These are phyloP conservation scores for Leptobrachium leishanense DNA, from an alignment of 2,113 vertebrate species.

Conservation along the genomic window DNA sequence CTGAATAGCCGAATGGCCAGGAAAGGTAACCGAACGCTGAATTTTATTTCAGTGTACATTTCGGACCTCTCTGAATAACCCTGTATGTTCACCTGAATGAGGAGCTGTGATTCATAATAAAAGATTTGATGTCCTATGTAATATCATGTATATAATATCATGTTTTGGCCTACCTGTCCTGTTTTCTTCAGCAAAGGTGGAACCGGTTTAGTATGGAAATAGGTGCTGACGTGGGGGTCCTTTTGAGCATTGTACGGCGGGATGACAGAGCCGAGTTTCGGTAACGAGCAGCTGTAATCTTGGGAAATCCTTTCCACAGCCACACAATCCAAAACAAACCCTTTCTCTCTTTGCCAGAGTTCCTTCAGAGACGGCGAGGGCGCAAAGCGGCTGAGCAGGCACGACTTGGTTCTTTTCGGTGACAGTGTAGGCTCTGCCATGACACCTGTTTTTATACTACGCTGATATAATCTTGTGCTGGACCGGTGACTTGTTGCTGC, in stretches of 20 bases:
- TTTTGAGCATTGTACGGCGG: constrained; percentile 41
- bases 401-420: constrained; percentile 10
- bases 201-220: constrained; percentile 23
- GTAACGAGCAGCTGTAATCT: constrained; percentile 34
- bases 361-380: constrained; percentile 23
- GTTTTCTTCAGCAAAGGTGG: constrained; percentile 31
- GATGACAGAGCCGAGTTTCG: constrained; percentile 43
- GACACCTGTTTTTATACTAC: not conserved
- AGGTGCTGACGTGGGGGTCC: not conserved
- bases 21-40: too few species aligned
- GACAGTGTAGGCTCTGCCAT: constrained; percentile 17
- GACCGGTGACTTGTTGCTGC: not conserved
- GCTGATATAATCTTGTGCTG: not conserved
- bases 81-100: too few species aligned
- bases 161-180: constrained; percentile 28
- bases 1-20: too few species aligned
- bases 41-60: too few species aligned
- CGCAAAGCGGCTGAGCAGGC: not conserved
- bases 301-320: not conserved
- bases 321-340: constrained; percentile 32
- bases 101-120: too few species aligned
- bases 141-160: too few species aligned
- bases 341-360: constrained; percentile 2
- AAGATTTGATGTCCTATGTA: too few species aligned
- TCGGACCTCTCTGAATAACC: too few species aligned